Evolutionary conservation across 2,113 vertebrate species (phyloP).

Genomic region (Antennarius striatus): DNA sequence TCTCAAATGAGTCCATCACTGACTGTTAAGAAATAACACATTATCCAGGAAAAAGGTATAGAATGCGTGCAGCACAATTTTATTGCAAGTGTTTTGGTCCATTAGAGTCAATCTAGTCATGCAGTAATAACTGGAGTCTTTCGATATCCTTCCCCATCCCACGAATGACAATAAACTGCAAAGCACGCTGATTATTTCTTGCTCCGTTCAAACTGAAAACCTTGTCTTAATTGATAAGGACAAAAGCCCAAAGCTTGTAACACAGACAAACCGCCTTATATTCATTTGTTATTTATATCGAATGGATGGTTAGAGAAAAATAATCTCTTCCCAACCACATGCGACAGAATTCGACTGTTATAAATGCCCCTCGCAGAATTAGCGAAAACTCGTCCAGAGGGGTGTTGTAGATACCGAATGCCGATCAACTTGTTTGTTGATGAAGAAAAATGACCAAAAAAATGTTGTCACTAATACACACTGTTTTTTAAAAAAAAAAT

Average conservation of each 20-base stretch:
- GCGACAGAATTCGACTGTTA: conserved; percentile 53
- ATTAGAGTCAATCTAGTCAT: not conserved
- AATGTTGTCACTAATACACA: not conserved
- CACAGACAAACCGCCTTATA: not conserved
- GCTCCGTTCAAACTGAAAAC: not conserved
- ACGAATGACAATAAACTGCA: conserved; percentile 46
- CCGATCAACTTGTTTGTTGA: not conserved
- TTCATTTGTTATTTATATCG: not conserved
- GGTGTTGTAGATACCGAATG: conserved; percentile 22
- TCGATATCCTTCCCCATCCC: conserved; percentile 31
- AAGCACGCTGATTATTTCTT: not conserved
- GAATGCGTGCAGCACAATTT: not conserved
- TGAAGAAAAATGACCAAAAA: fast-evolving
- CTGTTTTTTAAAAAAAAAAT: no score
- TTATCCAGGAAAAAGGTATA: not conserved
- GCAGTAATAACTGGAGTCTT: conserved; percentile 9
- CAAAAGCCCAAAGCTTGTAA: not conserved
- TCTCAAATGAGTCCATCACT: no score
- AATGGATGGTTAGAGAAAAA: conserved; percentile 21
- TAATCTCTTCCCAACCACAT: conserved; percentile 52
- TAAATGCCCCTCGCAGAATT: conserved; percentile 56
- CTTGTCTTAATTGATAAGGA: fast-evolving
- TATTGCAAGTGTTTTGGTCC: not conserved
- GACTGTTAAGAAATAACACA: not conserved
- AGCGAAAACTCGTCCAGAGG: conserved; percentile 29